phyloP scores from a whole-genome alignment of 2,113 vertebrate genomes.

The Macquaria ambigua region DNA sequence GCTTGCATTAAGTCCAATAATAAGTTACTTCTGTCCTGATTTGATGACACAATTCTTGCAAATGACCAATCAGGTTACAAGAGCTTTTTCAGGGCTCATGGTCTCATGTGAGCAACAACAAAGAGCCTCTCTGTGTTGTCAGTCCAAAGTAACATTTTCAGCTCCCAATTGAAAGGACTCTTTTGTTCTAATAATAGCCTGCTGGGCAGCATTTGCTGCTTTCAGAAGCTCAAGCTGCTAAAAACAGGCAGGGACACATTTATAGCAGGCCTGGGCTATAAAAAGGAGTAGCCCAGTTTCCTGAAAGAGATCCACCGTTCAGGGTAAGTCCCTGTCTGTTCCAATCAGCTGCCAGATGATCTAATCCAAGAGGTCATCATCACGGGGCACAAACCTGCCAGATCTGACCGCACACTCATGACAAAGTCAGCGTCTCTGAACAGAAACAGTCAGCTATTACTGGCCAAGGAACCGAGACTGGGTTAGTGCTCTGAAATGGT shows the following conservation, averaged over 20 bases:
- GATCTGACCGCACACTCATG: conserved; percentile 18
- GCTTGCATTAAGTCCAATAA: conserved; percentile 14
- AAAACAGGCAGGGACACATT: conserved; percentile 65
- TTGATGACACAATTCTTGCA: conserved; percentile 17
- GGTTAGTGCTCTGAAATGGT: conserved; percentile 26
- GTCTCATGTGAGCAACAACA: conserved; percentile 9
- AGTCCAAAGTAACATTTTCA: conserved; percentile 41
- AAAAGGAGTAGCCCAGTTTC: conserved; percentile 68
- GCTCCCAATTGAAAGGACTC: conserved; percentile 52
- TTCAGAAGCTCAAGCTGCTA: conserved; percentile 62
- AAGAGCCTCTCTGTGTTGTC: conserved; percentile 11
- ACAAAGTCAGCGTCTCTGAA: conserved; percentile 37
- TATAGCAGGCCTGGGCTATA: conserved; percentile 57
- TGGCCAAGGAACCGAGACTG: conserved; percentile 1
- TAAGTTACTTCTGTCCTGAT: background rate
- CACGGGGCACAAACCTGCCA: background rate
- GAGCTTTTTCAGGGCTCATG: conserved; percentile 12
- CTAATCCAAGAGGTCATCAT: conserved; percentile 36
- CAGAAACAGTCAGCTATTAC: conserved; percentile 33
- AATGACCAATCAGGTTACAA: conserved; percentile 34
- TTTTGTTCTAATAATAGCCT: conserved; percentile 75
- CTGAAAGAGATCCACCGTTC: conserved; percentile 47
- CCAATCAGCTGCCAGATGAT: conserved; percentile 53
- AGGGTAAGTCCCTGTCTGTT: conserved; percentile 59
- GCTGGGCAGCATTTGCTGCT: conserved; percentile 35